Percentiles rank a stretch among this genome's conserved stretches.
Conservation (phyloP, 2,888 invertebrate genomes). For the Ochropleura plecta region DNA sequence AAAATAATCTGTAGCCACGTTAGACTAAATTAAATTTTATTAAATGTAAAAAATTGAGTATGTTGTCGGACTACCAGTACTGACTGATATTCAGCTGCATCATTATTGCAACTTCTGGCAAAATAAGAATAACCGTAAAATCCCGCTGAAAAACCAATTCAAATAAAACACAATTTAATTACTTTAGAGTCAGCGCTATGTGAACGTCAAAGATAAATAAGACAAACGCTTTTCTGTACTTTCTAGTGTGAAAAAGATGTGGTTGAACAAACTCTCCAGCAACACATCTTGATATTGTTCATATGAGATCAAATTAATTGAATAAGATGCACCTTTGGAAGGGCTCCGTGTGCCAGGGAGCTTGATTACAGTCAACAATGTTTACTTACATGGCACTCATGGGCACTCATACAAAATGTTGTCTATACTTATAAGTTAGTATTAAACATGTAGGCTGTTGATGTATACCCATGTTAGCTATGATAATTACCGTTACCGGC, state of each 20-base stretch:
- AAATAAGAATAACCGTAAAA: background rate
- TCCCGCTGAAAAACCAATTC: background rate
- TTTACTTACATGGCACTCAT: background rate
- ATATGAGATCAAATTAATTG: background rate
- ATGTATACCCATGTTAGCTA: background rate
- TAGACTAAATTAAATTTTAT: background rate
- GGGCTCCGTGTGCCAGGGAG: background rate
- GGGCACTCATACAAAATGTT: slow-evolving; percentile 4
- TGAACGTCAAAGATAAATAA: background rate
- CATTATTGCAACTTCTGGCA: background rate
- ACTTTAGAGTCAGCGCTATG: background rate
- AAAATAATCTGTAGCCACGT: slow-evolving; percentile 32
- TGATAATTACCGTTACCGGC: background rate
- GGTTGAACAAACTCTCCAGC: background rate
- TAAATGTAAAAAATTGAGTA: background rate
- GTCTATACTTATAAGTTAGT: background rate
- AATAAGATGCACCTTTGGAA: background rate
- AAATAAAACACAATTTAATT: background rate
- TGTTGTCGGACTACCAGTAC: background rate
- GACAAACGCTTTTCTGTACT: background rate
- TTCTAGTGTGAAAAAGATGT: background rate
- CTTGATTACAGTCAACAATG: background rate
- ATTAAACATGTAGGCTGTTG: background rate
- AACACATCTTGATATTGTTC: background rate
- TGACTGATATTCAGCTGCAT: no score